Conservation (phyloP, 2,888 invertebrate species). For the Nomada hirtipes region DNA sequence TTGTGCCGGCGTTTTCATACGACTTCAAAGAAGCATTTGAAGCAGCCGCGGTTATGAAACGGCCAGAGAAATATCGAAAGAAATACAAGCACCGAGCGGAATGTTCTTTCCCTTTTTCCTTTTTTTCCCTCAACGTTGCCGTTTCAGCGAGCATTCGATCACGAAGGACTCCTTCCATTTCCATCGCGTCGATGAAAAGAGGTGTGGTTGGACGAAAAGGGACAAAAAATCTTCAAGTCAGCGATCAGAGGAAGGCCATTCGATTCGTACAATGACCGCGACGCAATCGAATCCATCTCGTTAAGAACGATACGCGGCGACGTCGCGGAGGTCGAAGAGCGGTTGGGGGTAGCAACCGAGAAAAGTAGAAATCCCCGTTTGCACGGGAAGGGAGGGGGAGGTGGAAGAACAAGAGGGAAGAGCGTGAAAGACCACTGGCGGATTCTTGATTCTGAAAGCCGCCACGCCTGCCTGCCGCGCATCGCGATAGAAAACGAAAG, state of each 20-base stretch:
- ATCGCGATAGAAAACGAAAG: slow-evolving; percentile 69
- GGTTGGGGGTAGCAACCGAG: not conserved
- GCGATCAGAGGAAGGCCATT: slow-evolving; percentile 20
- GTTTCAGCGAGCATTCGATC: slow-evolving; percentile 15
- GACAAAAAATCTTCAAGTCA: not conserved
- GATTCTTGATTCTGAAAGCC: slow-evolving; percentile 65
- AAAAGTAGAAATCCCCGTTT: slow-evolving; percentile 46
- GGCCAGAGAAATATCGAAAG: slow-evolving; percentile 22
- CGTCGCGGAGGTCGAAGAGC: not conserved
- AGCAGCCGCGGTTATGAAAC: slow-evolving; percentile 17
- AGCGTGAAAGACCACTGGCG: slow-evolving; percentile 61
- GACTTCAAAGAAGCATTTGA: slow-evolving; percentile 48
- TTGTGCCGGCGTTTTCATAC: slow-evolving; percentile 8
- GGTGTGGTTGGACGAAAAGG: not conserved
- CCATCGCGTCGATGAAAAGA: not conserved
- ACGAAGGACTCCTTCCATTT: not conserved
- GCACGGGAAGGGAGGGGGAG: slow-evolving; percentile 35
- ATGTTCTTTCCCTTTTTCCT: not conserved
- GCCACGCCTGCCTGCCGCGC: slow-evolving; percentile 59
- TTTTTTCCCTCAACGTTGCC: slow-evolving; percentile 1
- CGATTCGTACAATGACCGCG: slow-evolving; percentile 34
- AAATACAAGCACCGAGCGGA: slow-evolving; percentile 1
- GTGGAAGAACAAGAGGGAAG: slow-evolving; percentile 49
- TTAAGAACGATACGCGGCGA: slow-evolving; percentile 35
- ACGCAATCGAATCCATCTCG: slow-evolving; percentile 57